A percentile compares a stretch with the other conserved stretches of the same genome.
phyloP scores from a whole-genome alignment of 1,140 invertebrate genomes.

The Chrysopa pallens region DNA sequence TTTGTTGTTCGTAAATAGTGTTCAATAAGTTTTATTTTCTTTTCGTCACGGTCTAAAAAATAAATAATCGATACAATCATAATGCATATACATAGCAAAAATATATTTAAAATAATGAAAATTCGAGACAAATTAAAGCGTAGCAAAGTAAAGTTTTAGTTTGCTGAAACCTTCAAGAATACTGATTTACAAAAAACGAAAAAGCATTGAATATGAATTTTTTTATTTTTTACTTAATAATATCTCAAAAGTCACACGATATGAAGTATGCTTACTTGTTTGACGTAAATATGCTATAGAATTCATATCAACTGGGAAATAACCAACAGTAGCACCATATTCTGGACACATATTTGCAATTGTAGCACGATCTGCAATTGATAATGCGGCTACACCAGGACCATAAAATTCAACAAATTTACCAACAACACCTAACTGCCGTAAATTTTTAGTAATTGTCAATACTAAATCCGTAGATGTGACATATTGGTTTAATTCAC shows the following conservation, averaged over 20 bases:
- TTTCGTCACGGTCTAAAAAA: conserved; percentile 54
- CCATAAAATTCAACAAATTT: conserved; percentile 99
- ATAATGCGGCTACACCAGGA: conserved; percentile 71
- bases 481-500: conserved; percentile 61
- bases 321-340: conserved; percentile 92
- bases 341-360: conserved; percentile 98
- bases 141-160: too few species aligned
- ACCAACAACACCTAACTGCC: conserved; percentile 88
- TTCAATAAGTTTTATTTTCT: conserved; percentile 70
- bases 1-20: conserved; percentile 63
- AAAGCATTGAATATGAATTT: too few species aligned
- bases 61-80: too few species aligned
- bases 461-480: conserved; percentile 96
- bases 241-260: background rate
- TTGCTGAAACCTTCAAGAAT: too few species aligned
- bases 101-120: too few species aligned
- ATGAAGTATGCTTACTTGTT: conserved; percentile 47
- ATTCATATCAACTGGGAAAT: conserved; percentile 83
- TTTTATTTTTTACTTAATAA: background rate
- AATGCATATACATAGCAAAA: too few species aligned
- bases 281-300: conserved; percentile 74
- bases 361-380: conserved; percentile 86
- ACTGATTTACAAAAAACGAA: too few species aligned
- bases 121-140: too few species aligned
- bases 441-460: conserved; percentile 92